Percentiles rank a stretch among this genome's conserved stretches.
Evolutionary conservation across 2,888 invertebrate genomes (phyloP).

Genomic region (Autographa gamma): DNA sequence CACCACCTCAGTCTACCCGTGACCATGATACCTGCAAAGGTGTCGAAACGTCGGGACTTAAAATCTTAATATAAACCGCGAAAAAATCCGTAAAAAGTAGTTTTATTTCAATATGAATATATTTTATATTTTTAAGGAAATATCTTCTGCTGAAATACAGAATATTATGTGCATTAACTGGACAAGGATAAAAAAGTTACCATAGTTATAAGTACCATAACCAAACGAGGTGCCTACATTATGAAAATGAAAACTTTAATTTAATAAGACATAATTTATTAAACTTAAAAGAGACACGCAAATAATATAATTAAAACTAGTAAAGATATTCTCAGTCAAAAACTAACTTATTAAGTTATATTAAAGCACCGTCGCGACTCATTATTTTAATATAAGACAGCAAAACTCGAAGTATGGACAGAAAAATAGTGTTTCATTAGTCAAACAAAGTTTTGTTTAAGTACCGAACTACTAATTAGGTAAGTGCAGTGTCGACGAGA

Average conservation of each 20-base stretch:
- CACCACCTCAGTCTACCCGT: too few species aligned
- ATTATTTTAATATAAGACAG: constrained; percentile 23
- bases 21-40: too few species aligned
- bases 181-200: constrained; percentile 8
- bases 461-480: constrained; percentile 53
- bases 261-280: too few species aligned
- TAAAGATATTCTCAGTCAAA: neutral
- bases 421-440: constrained; percentile 47
- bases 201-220: too few species aligned
- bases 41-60: too few species aligned
- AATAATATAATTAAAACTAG: too few species aligned
- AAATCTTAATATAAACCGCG: too few species aligned
- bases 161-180: neutral
- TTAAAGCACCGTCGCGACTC: constrained; percentile 7
- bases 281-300: too few species aligned
- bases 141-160: neutral
- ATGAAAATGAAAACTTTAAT: too few species aligned
- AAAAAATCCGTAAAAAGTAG: too few species aligned
- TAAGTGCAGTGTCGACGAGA: constrained; percentile 46
- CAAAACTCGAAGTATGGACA: constrained; percentile 26
- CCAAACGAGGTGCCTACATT: too few species aligned
- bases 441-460: constrained; percentile 50
- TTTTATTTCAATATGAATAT: constrained; percentile 42
- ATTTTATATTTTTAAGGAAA: constrained; percentile 21
- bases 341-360: constrained; percentile 16